Percentiles rank a stretch among this genome's conserved stretches.
Evolutionary conservation across 2,888 invertebrate genomes (phyloP).

Genomic region (Eupithecia abbreviata): DNA sequence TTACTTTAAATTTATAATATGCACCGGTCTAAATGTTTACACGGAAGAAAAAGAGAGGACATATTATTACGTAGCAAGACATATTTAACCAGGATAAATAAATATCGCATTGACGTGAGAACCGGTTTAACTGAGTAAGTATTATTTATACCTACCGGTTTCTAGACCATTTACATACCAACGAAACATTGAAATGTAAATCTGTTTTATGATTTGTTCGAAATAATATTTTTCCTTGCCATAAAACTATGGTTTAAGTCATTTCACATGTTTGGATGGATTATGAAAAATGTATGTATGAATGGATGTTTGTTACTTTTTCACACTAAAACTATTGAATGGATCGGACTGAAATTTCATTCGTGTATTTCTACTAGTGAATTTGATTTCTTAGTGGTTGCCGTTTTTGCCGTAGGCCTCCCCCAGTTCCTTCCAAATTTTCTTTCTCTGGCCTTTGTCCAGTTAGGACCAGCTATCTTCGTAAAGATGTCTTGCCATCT

Average conservation of each 20-base stretch:
- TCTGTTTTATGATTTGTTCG: background rate
- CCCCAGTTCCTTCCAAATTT: no score
- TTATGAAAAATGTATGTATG: no score
- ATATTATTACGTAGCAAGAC: background rate
- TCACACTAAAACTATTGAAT: no score
- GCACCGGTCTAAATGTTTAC: background rate
- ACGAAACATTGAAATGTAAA: background rate
- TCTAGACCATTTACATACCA: background rate
- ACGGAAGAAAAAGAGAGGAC: constrained; percentile 7
- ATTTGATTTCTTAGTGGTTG: no score
- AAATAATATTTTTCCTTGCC: background rate
- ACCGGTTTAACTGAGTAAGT: background rate
- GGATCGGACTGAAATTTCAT: no score
- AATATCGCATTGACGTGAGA: background rate
- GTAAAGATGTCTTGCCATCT: no score
- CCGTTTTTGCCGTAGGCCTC: no score
- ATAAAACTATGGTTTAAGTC: background rate
- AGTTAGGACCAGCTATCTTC: no score
- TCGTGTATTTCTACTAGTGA: no score
- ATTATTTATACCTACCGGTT: background rate
- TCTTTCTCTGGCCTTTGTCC: no score
- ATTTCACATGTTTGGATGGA: background rate
- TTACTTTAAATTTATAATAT: background rate
- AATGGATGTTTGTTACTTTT: no score
- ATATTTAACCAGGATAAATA: background rate